phyloP scores from a whole-genome alignment of 2,888 invertebrate species.

The Hyles lineata region DNA sequence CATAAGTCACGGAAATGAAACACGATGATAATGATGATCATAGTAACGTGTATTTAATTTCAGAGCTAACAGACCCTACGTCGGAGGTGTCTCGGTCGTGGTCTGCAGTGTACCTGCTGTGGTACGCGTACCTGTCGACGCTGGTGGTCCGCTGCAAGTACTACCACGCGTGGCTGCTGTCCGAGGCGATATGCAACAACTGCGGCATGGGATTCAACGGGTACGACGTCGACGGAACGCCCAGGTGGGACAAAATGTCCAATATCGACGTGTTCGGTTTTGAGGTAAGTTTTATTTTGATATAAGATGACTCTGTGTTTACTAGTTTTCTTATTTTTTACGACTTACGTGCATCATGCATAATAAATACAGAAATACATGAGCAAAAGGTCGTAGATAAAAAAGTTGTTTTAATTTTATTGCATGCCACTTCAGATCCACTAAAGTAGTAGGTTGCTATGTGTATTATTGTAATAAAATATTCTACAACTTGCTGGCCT shows the following conservation, averaged over 20 bases:
- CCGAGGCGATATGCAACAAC: constrained; percentile 97
- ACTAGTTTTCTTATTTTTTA: no score
- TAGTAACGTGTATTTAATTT: background rate
- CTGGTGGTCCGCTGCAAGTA: constrained; percentile 95
- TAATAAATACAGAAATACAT: no score
- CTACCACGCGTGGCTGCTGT: constrained; percentile 98
- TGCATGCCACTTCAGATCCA: no score
- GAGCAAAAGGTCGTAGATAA: no score
- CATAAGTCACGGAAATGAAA: no score
- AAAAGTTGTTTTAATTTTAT: no score
- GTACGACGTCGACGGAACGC: constrained; percentile 88
- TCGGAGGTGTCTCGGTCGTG: constrained; percentile 80
- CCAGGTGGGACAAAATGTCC: constrained; percentile 96
- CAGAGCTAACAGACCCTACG: constrained; percentile 73
- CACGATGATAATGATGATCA: no score
- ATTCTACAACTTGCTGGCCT: no score
- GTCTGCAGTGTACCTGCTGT: constrained; percentile 77
- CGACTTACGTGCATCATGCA: no score
- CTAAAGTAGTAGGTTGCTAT: no score
- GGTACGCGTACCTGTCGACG: constrained; percentile 92
- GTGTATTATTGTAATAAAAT: no score
- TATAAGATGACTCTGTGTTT: background rate
- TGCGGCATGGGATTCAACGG: constrained; percentile 97
- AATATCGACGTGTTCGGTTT: constrained; percentile 95
- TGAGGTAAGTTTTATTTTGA: constrained; percentile 86